phyloP scores from a whole-genome alignment of 53 echinoderm and acorn worm genomes.

The Paracentrotus lividus region DNA sequence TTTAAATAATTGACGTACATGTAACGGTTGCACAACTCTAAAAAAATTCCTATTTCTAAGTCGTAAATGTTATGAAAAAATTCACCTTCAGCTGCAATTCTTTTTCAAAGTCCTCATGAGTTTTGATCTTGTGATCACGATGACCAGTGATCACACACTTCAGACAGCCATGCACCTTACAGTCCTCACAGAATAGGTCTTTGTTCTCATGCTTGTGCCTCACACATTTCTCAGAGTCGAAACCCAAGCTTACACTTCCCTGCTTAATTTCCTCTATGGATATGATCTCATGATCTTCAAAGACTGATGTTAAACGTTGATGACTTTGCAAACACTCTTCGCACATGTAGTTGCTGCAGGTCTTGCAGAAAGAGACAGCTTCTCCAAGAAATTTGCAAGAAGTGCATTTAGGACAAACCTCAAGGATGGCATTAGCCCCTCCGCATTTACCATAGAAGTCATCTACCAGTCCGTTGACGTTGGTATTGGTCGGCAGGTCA shows the following conservation, averaged over 20 bases:
- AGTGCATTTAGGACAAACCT: constrained; percentile 7
- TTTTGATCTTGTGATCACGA: constrained; percentile 28
- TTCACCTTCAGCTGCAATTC: not conserved
- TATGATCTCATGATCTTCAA: constrained; percentile 33
- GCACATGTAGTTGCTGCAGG: constrained; percentile 44
- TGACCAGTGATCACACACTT: constrained; percentile 10
- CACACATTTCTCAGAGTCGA: not conserved
- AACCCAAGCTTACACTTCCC: not conserved
- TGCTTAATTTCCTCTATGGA: not conserved
- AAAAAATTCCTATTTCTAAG: no score
- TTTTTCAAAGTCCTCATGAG: not conserved
- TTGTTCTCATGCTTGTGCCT: not conserved
- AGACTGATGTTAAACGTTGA: not conserved
- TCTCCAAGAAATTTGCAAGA: constrained; percentile 7
- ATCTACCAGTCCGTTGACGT: not conserved
- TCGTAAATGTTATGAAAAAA: no score
- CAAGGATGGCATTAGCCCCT: constrained; percentile 5
- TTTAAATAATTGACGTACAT: no score
- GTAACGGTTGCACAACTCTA: no score
- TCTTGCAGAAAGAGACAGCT: constrained; percentile 25
- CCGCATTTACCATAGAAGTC: not conserved
- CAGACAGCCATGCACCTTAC: constrained; percentile 9
- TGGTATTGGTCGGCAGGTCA: not conserved
- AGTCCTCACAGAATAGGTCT: constrained; percentile 43
- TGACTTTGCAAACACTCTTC: not conserved